Base-by-base conservation (phyloP, 2,888 invertebrate species). In the Tetheella fluctuosa region DNA sequence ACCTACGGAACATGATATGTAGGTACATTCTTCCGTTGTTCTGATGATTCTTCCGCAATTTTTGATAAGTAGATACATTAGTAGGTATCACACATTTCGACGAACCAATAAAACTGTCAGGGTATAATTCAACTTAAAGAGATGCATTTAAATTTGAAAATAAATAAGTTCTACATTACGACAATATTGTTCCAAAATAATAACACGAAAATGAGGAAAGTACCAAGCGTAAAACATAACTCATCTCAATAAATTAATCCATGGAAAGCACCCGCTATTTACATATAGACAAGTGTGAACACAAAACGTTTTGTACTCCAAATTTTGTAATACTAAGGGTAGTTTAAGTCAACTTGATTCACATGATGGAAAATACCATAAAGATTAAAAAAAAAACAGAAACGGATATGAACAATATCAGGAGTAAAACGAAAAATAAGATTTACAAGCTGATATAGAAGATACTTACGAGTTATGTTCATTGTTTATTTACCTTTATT, bases 191-290 rank as follows among this genome's bases (percentile, higher is more conserved):
- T 37, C 39, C 56, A 56, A 42, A 59, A 60, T 54, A 57, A 60
- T 25, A 23, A 15, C 20, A 28, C 17, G 54, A 20, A 17, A 34
- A 52, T 23, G 15, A 52, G 17, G 54, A 17, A 37, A 30, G 28
- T 12, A 54, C 17, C 30, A 17, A 17, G 8, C 54, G n/a, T 30
- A 10, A 34, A 34, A 30, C 8, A 30, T 54, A 54, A 54, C 64
- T 65, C 69, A 68, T 68, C 70, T 70, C 73, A 73, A 81, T 80
- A 77, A 74, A 77, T 76, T 75, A 80, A 79, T 79, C 70, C 70
- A 58, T 42, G 71, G 59, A 74, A 76, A 71, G 74, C 76, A 79
- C 72, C 73, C 77, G 74, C 68, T 69, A 61, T 74, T 72, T 73
- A 64, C 69, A 65, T 64, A 61, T 60, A 64, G 58, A 65, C 59